phyloP scores from a whole-genome alignment of 2,888 invertebrate species.

The Polydrusus pterygomalis region DNA sequence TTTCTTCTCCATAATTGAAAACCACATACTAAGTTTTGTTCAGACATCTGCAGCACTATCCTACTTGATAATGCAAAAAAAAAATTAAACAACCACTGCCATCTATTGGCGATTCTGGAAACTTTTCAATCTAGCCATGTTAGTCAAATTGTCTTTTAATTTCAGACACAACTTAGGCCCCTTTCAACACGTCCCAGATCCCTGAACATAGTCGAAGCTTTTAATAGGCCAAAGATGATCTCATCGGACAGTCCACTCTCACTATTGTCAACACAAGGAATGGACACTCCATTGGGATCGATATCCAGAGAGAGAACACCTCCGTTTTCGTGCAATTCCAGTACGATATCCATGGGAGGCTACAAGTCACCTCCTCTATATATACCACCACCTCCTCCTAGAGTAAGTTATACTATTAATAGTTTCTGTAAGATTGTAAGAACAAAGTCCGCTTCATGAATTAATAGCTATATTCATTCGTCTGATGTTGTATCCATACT shows the following conservation, averaged over 20 bases:
- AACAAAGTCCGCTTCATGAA: too few relatives aligned
- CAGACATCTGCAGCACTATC: too few relatives aligned
- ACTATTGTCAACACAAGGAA: constrained; percentile 58
- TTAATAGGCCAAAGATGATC: constrained; percentile 61
- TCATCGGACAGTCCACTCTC: constrained; percentile 64
- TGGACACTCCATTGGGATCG: constrained; percentile 64
- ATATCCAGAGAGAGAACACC: constrained; percentile 71
- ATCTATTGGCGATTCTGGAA: too few relatives aligned
- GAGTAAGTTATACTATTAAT: constrained; percentile 50
- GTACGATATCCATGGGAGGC: constrained; percentile 71
- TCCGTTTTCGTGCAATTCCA: constrained; percentile 73
- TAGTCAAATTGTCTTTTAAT: constrained; percentile 23
- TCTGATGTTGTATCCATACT: too few relatives aligned
- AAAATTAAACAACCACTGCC: too few relatives aligned
- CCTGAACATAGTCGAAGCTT: constrained; percentile 66
- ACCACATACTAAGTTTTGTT: too few relatives aligned
- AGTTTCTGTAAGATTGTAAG: background rate
- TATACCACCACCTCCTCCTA: constrained; percentile 51
- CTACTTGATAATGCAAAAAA: background rate
- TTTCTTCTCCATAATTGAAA: too few relatives aligned
- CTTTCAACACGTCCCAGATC: constrained; percentile 63
- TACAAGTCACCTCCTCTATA: constrained; percentile 44
- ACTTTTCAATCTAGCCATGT: too few relatives aligned
- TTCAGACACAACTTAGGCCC: constrained; percentile 61
- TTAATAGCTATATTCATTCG: too few relatives aligned